phyloP scores from a whole-genome alignment of 2,797 vertebrate genomes.

The Cercopithecus petaurista region DNA sequence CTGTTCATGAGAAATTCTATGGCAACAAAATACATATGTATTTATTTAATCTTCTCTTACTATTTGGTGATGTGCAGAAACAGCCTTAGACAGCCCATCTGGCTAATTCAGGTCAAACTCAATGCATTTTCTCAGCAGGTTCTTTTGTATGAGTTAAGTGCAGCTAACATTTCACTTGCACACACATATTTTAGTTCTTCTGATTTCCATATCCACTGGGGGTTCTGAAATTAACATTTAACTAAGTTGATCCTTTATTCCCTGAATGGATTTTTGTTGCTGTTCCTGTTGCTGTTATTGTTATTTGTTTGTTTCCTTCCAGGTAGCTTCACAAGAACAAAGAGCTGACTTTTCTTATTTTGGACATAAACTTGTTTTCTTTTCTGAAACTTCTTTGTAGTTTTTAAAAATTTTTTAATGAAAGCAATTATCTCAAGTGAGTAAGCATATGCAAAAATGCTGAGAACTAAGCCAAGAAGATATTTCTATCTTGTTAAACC shows the following conservation, averaged over 20 bases:
- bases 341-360: constrained; percentile 44
- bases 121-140: constrained; percentile 50
- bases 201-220: constrained; percentile 46
- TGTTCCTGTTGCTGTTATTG: neutral
- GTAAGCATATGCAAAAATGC: neutral
- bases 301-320: constrained; percentile 51
- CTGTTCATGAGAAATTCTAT: constrained; percentile 20
- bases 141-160: constrained; percentile 42
- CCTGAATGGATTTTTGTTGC: neutral
- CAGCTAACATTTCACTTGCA: constrained; percentile 20
- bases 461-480: constrained; percentile 24
- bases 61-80: neutral
- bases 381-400: constrained; percentile 68
- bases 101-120: constrained; percentile 56
- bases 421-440: constrained; percentile 66
- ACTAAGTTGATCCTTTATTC: constrained; percentile 16
- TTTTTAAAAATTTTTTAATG: constrained; percentile 50
- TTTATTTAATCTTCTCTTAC: constrained; percentile 47
- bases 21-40: constrained; percentile 2
- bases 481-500: constrained; percentile 56
- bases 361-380: constrained; percentile 52
- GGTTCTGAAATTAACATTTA: constrained; percentile 43
- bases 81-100: constrained; percentile 22
- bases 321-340: constrained; percentile 58
- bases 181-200: neutral